These are phyloP conservation scores for Lagodon rhomboides DNA, from an alignment of 2,797 vertebrate species.

Conservation along the genomic window DNA sequence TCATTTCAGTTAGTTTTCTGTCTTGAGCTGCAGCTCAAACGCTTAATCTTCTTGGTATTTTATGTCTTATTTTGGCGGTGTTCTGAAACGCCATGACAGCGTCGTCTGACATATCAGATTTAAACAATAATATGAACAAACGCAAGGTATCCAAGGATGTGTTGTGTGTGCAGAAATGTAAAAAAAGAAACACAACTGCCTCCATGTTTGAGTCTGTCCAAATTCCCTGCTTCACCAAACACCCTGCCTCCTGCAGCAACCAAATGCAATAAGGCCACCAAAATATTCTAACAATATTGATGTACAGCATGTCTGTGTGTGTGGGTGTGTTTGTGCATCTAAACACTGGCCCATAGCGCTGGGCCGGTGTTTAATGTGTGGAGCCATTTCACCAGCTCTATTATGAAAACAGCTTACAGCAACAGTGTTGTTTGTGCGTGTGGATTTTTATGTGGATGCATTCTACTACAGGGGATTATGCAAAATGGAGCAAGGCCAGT, in stretches of 20 bases:
- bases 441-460: constrained; percentile 13
- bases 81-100: constrained; percentile 24
- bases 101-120: constrained; percentile 53
- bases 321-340: constrained; percentile 43
- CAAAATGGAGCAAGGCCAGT: constrained; percentile 11
- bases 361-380: constrained; percentile 59
- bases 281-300: constrained; percentile 40
- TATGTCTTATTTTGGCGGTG: constrained; percentile 27
- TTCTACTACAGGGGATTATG: constrained; percentile 9
- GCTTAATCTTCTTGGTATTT: constrained; percentile 15
- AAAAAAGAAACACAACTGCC: constrained; percentile 25
- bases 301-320: constrained; percentile 38
- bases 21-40: constrained; percentile 14
- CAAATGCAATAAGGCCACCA: constrained; percentile 14
- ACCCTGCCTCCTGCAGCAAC: constrained; percentile 10
- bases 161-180: constrained; percentile 4
- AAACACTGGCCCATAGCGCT: constrained; percentile 53
- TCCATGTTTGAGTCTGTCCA: constrained; percentile 22
- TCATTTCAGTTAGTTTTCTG: constrained; percentile 31
- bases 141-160: constrained; percentile 29
- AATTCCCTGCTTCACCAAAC: constrained; percentile 9
- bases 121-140: constrained; percentile 56
- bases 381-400: constrained; percentile 44
- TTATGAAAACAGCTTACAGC: constrained; percentile 42
- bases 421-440: constrained; percentile 17